These are phyloP conservation scores for Meta bourneti DNA, from an alignment of 2,888 invertebrate genomes.

Conservation along the genomic window DNA sequence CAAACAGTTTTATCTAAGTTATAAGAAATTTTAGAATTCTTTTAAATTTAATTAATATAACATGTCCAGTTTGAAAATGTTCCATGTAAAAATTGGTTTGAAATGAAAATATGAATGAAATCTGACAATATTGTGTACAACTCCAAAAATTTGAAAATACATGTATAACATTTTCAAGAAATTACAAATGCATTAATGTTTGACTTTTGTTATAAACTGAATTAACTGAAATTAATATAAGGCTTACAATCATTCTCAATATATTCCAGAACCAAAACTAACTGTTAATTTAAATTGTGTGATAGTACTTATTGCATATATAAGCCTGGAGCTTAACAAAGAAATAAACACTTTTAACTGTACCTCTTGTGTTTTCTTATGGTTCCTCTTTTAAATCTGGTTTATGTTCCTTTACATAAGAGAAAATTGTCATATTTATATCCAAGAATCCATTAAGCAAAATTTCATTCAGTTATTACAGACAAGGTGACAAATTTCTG, in stretches of 20 bases:
- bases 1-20: too few relatives aligned
- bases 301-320: constrained; percentile 65
- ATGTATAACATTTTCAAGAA: background rate
- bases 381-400: background rate
- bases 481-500: too few relatives aligned
- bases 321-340: constrained; percentile 73
- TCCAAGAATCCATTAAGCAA: too few relatives aligned
- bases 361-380: constrained; percentile 7
- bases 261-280: constrained; percentile 15
- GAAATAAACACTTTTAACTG: constrained; percentile 65
- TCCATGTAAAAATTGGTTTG: too few relatives aligned
- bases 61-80: too few relatives aligned
- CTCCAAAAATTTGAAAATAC: background rate
- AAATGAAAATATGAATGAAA: too few relatives aligned
- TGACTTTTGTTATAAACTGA: background rate
- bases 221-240: background rate
- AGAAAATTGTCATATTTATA: too few relatives aligned
- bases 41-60: too few relatives aligned
- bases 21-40: too few relatives aligned
- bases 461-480: too few relatives aligned
- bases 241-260: background rate
- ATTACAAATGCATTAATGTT: too few relatives aligned
- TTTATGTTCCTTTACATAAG: background rate
- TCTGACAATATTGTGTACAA: too few relatives aligned
- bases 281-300: constrained; percentile 52